These are phyloP conservation scores for Bradypodion ventrale DNA, from an alignment of 2,797 vertebrate genomes.

Conservation along the genomic window DNA sequence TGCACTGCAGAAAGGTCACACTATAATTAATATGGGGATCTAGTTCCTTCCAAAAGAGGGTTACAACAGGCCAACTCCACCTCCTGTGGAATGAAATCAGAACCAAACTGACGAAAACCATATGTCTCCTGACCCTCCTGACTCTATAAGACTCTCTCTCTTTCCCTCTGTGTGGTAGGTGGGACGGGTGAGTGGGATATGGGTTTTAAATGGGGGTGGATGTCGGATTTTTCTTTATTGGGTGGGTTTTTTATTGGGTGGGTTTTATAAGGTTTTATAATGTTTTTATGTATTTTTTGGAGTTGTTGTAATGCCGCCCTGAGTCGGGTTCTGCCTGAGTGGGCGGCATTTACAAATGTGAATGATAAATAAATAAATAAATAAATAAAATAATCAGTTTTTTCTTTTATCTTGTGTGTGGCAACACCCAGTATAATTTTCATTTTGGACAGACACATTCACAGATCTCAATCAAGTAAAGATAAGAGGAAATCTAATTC, in stretches of 20 bases:
- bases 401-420: background rate
- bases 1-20: slow-evolving; percentile 30
- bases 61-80: background rate
- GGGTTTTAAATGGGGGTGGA: too few relatives aligned
- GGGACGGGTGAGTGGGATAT: too few relatives aligned
- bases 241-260: too few relatives aligned
- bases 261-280: too few relatives aligned
- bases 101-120: background rate
- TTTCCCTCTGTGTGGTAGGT: too few relatives aligned
- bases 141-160: too few relatives aligned
- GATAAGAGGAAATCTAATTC: background rate
- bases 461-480: background rate
- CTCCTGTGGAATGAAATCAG: background rate
- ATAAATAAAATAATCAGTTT: background rate
- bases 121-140: background rate
- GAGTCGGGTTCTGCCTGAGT: too few relatives aligned
- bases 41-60: background rate
- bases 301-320: too few relatives aligned
- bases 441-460: background rate
- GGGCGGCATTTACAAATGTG: too few relatives aligned
- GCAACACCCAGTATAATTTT: background rate
- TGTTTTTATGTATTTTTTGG: too few relatives aligned
- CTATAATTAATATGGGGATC: slow-evolving; percentile 2
- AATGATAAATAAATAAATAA: too few relatives aligned
- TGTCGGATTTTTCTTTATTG: too few relatives aligned